These are phyloP conservation scores for Conus ventricosus DNA, from an alignment of 1,140 invertebrate species.

Conservation along the genomic window DNA sequence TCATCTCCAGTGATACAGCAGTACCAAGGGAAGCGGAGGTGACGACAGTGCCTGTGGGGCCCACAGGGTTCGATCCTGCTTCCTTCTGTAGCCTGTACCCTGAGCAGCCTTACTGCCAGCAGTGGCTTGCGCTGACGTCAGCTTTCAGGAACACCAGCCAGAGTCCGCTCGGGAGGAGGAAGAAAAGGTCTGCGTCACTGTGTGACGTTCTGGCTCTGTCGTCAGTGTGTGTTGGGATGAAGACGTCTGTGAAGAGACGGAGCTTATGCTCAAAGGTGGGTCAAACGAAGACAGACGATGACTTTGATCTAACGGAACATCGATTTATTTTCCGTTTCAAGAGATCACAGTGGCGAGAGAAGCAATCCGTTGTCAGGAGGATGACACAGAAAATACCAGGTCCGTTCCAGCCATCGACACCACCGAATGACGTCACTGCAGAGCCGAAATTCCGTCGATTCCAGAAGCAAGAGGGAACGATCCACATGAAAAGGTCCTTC, in stretches of 20 bases:
- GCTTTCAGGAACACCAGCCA: background rate
- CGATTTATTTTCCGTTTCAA: background rate
- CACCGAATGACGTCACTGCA: too few species aligned
- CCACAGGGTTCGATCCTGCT: background rate
- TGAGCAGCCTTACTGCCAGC: background rate
- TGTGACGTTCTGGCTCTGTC: background rate
- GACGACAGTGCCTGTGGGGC: background rate
- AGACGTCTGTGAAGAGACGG: background rate
- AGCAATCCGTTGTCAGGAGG: background rate
- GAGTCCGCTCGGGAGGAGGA: background rate
- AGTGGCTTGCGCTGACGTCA: background rate
- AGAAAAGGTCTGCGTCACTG: background rate
- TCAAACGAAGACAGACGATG: background rate
- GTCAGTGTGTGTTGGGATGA: background rate
- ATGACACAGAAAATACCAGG: too few species aligned
- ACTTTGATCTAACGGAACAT: background rate
- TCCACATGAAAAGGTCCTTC: background rate
- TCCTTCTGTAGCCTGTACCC: background rate
- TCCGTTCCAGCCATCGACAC: too few species aligned
- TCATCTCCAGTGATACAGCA: background rate
- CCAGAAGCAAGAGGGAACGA: background rate
- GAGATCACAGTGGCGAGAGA: background rate
- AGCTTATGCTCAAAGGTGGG: background rate
- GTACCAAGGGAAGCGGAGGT: too few species aligned
- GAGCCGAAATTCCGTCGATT: too few species aligned